Percentiles rank a stretch among this genome's conserved stretches.
Evolutionary conservation across 1,140 invertebrate genomes (phyloP).

Genomic region (Aphidius gifuensis): DNA sequence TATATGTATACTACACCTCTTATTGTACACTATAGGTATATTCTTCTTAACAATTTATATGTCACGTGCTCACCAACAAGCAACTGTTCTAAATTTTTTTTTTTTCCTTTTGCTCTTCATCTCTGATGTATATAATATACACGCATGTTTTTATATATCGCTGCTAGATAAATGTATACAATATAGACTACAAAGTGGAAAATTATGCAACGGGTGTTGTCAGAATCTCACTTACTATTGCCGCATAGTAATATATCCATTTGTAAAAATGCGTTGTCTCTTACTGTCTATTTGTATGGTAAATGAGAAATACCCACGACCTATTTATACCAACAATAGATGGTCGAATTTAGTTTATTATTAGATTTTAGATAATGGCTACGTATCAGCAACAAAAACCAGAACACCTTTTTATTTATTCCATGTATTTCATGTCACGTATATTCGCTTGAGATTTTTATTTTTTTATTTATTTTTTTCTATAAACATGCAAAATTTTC

Average conservation of each 20-base stretch:
- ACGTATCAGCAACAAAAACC: background rate
- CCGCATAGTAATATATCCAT: constrained; percentile 7
- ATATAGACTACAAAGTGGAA: background rate
- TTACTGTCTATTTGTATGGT: background rate
- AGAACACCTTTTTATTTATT: constrained; percentile 26
- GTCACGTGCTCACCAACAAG: constrained; percentile 1
- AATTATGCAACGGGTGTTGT: constrained; percentile 16
- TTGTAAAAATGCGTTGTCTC: background rate
- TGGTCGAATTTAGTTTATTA: background rate
- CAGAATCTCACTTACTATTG: background rate
- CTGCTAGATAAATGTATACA: background rate
- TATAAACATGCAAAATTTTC: no score
- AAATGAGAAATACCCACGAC: constrained; percentile 9
- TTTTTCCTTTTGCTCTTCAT: no score
- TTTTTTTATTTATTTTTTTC: no score
- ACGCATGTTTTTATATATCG: background rate
- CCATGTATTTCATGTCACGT: no score
- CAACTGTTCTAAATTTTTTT: background rate
- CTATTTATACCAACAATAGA: constrained; percentile 8
- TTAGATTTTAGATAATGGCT: background rate
- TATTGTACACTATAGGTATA: no score
- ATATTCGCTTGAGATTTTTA: no score
- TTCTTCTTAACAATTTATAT: background rate
- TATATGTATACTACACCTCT: no score
- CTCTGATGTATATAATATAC: no score